phyloP scores from a whole-genome alignment of 2,888 invertebrate genomes.

The Polymixis flavicincta region DNA sequence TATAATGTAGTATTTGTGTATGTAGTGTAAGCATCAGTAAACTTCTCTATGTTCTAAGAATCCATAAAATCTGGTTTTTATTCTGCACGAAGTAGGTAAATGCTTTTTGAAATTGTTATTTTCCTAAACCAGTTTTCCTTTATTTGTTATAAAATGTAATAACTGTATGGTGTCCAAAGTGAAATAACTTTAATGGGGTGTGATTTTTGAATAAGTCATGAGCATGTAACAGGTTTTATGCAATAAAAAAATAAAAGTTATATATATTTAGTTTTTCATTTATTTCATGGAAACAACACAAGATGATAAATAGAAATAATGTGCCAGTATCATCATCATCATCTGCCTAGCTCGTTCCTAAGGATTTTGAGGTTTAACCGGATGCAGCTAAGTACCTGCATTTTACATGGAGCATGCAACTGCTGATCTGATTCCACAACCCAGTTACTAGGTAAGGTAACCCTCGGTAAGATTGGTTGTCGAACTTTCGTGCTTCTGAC shows the following conservation, averaged over 20 bases:
- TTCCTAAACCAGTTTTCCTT: constrained; percentile 10
- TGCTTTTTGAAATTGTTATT: background rate
- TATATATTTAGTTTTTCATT: background rate
- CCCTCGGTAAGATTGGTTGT: too few relatives aligned
- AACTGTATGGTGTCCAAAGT: constrained; percentile 3
- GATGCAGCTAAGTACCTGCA: too few relatives aligned
- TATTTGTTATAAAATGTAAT: background rate
- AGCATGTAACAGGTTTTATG: background rate
- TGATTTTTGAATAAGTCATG: constrained; percentile 1
- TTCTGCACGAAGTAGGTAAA: background rate
- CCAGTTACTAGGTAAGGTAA: too few relatives aligned
- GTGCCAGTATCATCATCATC: too few relatives aligned
- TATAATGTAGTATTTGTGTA: background rate
- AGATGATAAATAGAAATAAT: background rate
- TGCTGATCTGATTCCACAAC: too few relatives aligned
- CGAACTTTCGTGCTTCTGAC: background rate
- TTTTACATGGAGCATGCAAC: too few relatives aligned
- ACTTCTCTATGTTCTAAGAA: background rate
- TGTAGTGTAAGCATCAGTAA: background rate
- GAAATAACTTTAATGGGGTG: background rate
- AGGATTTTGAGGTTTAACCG: too few relatives aligned
- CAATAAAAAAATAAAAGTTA: constrained; percentile 8
- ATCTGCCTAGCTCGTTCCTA: too few relatives aligned
- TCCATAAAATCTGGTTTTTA: constrained; percentile 2
- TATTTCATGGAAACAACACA: background rate